Evolutionary conservation across 2,797 vertebrate genomes (phyloP), one percentile per base, ranked within the genome.

Genomic region (Lepilemur ruficaudatus): DNA sequence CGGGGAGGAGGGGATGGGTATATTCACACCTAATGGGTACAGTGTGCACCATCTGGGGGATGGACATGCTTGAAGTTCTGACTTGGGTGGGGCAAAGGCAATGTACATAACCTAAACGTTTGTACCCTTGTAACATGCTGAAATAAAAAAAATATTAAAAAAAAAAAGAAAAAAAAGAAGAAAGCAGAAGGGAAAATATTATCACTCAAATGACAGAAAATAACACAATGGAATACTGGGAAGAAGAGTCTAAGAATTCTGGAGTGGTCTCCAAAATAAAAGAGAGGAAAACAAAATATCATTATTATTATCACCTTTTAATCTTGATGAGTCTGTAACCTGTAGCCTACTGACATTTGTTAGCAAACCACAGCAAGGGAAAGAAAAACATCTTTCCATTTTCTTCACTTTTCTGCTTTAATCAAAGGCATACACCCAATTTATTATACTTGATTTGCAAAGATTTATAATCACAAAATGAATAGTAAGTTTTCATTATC

Each of bases 391-490:
- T 28, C 8, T 81, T 50, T 50, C 14, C 1, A 5, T 90, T 95
- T 95, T 91, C 52, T 90, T 59, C 67, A 94, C 50, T 63, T 43
- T 94, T 83, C n/a, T 63, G 4, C 38, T n/a, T 96, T 93, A 80
- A 92, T 57, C 35, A 91, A 17, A 94, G 93, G 32, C 23, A 94
- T 52, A 76, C 0, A 70, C 23, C n/a, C 79, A 93, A 91, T 28
- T 61, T 69, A 55, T 35, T 93, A 89, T 52, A 79, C 30, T 76
- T 95, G 43, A 83, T 65, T 92, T 93, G 35, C 61, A 76, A 78
- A 96, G 63, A 97, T 89, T 92, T 81, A 88, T 25, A 55, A 17
- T 89, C 67, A 86, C 73, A 91, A 95, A 89, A 76, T 89, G 95
- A 93, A 80, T 70, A 75, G 14, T 43, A 84, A 78, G 43, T 52